These are phyloP conservation scores for Pterocles burchelli DNA, from an alignment of 2,113 vertebrate genomes.

Conservation along the genomic window DNA sequence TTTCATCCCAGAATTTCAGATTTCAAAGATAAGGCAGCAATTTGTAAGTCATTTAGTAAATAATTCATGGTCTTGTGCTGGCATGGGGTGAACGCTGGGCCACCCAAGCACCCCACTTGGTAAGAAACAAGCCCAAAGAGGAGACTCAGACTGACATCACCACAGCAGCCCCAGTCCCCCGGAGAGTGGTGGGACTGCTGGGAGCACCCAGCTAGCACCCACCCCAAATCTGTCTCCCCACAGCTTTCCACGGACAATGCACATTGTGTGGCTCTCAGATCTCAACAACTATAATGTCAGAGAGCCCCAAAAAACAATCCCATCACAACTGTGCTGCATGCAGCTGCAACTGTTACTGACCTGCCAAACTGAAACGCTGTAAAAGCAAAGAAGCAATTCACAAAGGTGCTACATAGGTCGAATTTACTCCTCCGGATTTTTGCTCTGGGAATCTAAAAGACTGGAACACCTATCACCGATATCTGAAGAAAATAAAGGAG, in stretches of 20 bases:
- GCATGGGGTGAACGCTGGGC: not conserved
- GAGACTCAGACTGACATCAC: fast-evolving
- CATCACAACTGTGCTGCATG: fast-evolving
- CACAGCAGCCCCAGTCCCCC: not conserved
- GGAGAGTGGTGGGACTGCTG: not conserved
- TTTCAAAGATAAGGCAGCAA: not conserved
- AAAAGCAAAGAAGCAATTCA: not conserved
- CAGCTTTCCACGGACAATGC: not conserved
- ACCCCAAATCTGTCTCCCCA: not conserved
- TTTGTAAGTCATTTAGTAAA: not conserved
- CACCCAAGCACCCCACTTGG: not conserved
- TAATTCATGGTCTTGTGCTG: not conserved
- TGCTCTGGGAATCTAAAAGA: not conserved
- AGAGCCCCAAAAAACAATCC: not conserved
- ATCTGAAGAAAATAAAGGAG: not conserved
- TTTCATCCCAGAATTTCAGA: not conserved
- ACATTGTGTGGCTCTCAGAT: not conserved
- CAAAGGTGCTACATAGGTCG: not conserved
- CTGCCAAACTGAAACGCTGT: not conserved
- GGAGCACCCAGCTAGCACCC: not conserved
- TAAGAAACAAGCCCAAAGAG: not conserved
- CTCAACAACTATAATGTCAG: not conserved
- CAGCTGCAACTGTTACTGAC: not conserved
- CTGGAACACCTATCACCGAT: not conserved
- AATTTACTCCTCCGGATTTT: not conserved